These are phyloP conservation scores for Salarias fasciatus DNA, from an alignment of 2,797 vertebrate genomes.

Conservation along the genomic window DNA sequence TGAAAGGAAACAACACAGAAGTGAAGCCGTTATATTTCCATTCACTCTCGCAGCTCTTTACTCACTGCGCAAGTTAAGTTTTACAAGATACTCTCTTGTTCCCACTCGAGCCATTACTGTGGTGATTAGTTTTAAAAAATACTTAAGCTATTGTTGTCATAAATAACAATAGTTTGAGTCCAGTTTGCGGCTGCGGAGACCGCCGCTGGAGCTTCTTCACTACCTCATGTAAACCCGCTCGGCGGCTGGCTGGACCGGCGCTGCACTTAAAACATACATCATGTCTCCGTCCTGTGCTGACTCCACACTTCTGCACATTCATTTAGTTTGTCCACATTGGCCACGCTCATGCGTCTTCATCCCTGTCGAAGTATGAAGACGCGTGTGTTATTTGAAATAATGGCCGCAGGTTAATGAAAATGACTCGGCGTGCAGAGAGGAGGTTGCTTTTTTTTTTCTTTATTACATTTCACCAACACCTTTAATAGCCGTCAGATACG, in stretches of 20 bases:
- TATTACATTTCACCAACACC: constrained; percentile 70
- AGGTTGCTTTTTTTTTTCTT: constrained; percentile 71
- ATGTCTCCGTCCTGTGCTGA: constrained; percentile 30
- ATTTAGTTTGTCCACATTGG: constrained; percentile 30
- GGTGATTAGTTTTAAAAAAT: no score
- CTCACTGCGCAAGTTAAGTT: no score
- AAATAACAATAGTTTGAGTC: no score
- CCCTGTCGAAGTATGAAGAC: constrained; percentile 28
- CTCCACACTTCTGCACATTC: constrained; percentile 33
- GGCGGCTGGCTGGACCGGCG: constrained; percentile 9
- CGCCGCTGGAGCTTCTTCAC: neutral
- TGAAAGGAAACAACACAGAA: no score
- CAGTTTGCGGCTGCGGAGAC: no score
- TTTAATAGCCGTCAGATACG: constrained; percentile 70
- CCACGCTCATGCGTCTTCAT: constrained; percentile 40
- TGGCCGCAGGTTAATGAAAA: constrained; percentile 79
- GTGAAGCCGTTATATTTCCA: no score
- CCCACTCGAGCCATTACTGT: no score
- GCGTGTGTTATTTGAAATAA: constrained; percentile 74
- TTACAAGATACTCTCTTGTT: no score
- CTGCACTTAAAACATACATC: constrained; percentile 11
- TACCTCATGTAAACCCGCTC: constrained; percentile 17
- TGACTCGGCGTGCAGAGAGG: constrained; percentile 67
- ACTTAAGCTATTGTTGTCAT: no score
- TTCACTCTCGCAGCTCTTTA: no score